Percentiles rank a stretch among this genome's conserved stretches.
phyloP scores from a whole-genome alignment of 92 coral and sea anemone species.

The Desmophyllum pertusum region DNA sequence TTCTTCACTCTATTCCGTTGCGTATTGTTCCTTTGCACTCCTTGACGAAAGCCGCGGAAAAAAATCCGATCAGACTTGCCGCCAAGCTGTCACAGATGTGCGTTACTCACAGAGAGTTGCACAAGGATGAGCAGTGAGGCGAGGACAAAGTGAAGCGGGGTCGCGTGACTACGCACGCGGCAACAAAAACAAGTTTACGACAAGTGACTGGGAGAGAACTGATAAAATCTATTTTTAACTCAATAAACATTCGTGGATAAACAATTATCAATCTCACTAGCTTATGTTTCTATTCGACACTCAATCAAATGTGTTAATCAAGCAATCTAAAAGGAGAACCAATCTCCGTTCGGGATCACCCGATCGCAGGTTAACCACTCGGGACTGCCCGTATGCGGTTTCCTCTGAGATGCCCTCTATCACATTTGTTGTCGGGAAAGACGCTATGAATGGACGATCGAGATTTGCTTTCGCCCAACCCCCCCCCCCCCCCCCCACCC shows the following conservation, averaged over 20 bases:
- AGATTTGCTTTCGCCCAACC: too few species aligned
- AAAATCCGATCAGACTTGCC: background rate
- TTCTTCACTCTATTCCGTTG: background rate
- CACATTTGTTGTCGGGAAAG: too few species aligned
- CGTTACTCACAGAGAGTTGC: background rate
- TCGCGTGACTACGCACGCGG: conserved; percentile 5
- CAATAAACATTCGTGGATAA: conserved; percentile 5
- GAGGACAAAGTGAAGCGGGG: background rate
- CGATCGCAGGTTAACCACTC: too few species aligned
- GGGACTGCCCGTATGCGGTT: too few species aligned
- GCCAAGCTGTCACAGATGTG: background rate
- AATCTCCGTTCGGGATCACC: background rate
- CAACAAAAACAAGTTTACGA: background rate
- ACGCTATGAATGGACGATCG: too few species aligned
- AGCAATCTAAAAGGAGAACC: background rate
- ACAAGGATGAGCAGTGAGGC: conserved; percentile 7
- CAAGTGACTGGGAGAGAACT: too few species aligned
- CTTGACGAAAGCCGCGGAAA: background rate
- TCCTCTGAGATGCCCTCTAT: too few species aligned
- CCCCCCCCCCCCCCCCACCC: too few species aligned
- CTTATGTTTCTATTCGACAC: background rate
- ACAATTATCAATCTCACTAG: background rate
- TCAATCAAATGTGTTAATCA: background rate
- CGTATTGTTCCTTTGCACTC: background rate
- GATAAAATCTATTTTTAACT: conserved; percentile 7